These are phyloP conservation scores for Ceratina japonica DNA, from an alignment of 1,140 invertebrate species.

Conservation along the genomic window DNA sequence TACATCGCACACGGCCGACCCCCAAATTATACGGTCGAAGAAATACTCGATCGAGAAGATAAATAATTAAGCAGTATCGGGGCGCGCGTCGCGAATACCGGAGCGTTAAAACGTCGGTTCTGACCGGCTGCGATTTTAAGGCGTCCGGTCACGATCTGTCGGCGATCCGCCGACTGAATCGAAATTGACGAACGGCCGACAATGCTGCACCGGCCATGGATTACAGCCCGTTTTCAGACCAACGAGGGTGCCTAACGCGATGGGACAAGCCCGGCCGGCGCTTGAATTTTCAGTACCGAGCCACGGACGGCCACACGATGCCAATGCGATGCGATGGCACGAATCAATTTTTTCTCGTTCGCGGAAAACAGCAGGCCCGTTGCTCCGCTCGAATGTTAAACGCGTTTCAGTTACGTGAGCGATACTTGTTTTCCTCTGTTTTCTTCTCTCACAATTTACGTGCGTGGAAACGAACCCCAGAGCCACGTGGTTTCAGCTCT, in stretches of 20 bases:
- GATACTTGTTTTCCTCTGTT: neutral
- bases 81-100: slow-evolving; percentile 65
- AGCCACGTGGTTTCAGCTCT: neutral
- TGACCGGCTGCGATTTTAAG: slow-evolving; percentile 14
- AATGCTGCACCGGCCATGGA: slow-evolving; percentile 22
- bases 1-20: slow-evolving; percentile 45
- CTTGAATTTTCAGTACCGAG: slow-evolving; percentile 33
- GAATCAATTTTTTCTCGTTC: slow-evolving; percentile 32
- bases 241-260: neutral
- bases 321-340: neutral
- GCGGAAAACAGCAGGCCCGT: slow-evolving; percentile 10
- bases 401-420: slow-evolving; percentile 17
- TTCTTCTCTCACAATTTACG: neutral
- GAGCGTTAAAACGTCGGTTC: neutral
- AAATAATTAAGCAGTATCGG: slow-evolving; percentile 72
- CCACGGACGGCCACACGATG: neutral
- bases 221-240: slow-evolving; percentile 5
- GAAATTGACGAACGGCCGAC: slow-evolving; percentile 52
- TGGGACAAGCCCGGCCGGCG: neutral
- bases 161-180: slow-evolving; percentile 53
- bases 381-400: slow-evolving; percentile 22
- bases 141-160: slow-evolving; percentile 56
- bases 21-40: slow-evolving; percentile 66
- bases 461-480: neutral
- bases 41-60: slow-evolving; percentile 68